phyloP scores from a whole-genome alignment of 2,888 invertebrate species.

The Pediacus dermestoides region DNA sequence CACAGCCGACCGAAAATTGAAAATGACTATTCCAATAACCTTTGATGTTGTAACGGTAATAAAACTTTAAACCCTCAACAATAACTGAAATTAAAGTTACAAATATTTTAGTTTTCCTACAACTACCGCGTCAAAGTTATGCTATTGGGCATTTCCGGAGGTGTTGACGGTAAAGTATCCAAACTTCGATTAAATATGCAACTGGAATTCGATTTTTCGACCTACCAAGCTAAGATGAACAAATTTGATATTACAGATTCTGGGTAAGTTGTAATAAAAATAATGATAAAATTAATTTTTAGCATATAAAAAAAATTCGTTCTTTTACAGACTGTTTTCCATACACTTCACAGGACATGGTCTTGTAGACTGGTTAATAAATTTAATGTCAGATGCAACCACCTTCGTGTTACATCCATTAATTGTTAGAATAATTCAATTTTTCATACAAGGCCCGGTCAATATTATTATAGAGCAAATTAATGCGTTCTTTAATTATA shows the following conservation, averaged over 20 bases:
- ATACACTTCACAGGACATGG: constrained; percentile 25
- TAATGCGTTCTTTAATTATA: no score
- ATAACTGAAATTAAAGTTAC: no score
- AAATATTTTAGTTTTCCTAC: constrained; percentile 51
- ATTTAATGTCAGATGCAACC: constrained; percentile 16
- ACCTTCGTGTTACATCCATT: constrained; percentile 50
- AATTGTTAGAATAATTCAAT: constrained; percentile 51
- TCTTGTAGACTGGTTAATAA: constrained; percentile 25
- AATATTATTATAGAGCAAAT: constrained; percentile 46
- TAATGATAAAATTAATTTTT: constrained; percentile 4
- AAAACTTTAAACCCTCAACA: constrained; percentile 1
- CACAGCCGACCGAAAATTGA: constrained; percentile 14
- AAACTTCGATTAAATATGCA: constrained; percentile 28
- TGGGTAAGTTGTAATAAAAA: constrained; percentile 29
- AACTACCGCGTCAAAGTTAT: constrained; percentile 54
- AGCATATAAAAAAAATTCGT: neutral
- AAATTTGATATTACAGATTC: constrained; percentile 32
- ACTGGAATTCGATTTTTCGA: constrained; percentile 30
- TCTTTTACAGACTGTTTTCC: neutral
- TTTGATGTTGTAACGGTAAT: constrained; percentile 27
- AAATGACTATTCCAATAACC: constrained; percentile 18
- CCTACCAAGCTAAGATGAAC: constrained; percentile 27
- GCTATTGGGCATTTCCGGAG: constrained; percentile 55
- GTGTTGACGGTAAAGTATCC: constrained; percentile 49
- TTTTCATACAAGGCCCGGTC: constrained; percentile 45